Evolutionary conservation across 1,140 invertebrate species (phyloP).

Genomic region (Drosophila serrata): DNA sequence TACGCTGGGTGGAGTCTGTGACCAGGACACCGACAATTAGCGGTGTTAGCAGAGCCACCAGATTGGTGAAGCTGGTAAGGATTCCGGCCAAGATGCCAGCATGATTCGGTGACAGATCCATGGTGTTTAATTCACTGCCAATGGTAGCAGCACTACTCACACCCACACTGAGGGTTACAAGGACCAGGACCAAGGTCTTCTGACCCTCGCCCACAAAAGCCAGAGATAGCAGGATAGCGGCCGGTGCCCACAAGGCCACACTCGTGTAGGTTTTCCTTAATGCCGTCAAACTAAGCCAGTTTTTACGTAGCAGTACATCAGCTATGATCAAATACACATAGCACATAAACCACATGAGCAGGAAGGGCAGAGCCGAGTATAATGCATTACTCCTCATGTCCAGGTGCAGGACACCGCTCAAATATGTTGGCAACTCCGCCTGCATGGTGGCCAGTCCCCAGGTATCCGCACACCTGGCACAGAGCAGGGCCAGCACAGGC

Average conservation of each 20-base stretch:
- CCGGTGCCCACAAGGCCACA: conserved; percentile 88
- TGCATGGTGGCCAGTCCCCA: conserved; percentile 98
- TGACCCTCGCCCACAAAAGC: conserved; percentile 87
- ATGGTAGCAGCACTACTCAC: conserved; percentile 91
- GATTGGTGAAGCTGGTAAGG: conserved; percentile 91
- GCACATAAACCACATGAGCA: conserved; percentile 90
- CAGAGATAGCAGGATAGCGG: conserved; percentile 87
- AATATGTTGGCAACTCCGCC: conserved; percentile 95
- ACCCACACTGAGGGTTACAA: conserved; percentile 90
- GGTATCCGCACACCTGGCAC: conserved; percentile 94
- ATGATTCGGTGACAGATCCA: conserved; percentile 92
- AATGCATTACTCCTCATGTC: conserved; percentile 91
- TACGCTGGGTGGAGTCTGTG: conserved; percentile 86
- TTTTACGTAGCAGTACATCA: conserved; percentile 87
- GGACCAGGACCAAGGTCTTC: conserved; percentile 86
- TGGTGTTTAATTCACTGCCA: conserved; percentile 89
- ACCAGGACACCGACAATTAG: conserved; percentile 88
- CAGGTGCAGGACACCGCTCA: conserved; percentile 93
- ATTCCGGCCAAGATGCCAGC: conserved; percentile 90
- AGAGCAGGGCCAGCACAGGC: conserved; percentile 94
- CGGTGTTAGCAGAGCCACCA: conserved; percentile 90
- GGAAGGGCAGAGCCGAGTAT: conserved; percentile 93
- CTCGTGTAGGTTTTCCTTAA: conserved; percentile 90
- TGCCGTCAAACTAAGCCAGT: conserved; percentile 86
- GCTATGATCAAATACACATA: conserved; percentile 89